Evolutionary conservation across 1,140 invertebrate genomes (phyloP).

Genomic region (Linepithema humile): DNA sequence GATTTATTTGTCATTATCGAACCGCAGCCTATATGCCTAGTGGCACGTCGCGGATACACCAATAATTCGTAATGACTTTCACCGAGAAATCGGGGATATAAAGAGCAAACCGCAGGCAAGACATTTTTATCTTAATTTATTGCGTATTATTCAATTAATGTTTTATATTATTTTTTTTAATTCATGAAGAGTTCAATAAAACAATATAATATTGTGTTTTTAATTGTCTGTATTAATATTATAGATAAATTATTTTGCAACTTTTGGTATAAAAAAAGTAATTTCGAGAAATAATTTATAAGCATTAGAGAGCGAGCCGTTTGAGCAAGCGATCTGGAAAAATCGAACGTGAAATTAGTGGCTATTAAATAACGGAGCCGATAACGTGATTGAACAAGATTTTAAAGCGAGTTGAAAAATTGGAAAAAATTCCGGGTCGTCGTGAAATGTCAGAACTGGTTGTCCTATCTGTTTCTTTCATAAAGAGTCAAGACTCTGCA

Average conservation of each 20-base stretch:
- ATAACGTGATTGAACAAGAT: neutral
- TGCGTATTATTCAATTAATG: neutral
- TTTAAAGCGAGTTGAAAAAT: neutral
- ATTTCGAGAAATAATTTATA: too few species aligned
- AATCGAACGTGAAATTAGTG: too few species aligned
- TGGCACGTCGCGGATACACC: conserved; percentile 1
- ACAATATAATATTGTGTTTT: too few species aligned
- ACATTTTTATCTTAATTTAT: neutral
- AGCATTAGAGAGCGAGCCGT: too few species aligned
- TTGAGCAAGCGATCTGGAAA: too few species aligned
- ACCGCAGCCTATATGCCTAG: conserved; percentile 12
- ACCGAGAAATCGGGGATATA: conserved; percentile 2
- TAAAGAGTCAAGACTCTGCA: neutral
- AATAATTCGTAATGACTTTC: conserved; percentile 42
- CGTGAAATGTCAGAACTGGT: neutral
- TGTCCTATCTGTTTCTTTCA: neutral
- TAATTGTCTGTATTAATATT: too few species aligned
- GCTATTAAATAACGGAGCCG: too few species aligned
- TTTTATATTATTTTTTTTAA: too few species aligned
- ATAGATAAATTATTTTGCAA: too few species aligned
- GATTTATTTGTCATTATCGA: conserved; percentile 30
- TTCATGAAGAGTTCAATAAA: too few species aligned
- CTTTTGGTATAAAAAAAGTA: too few species aligned
- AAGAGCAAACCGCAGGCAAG: neutral
- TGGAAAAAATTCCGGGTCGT: neutral